Conservation (phyloP, 2,888 invertebrate species). For the Drosophila kambysellisi region DNA sequence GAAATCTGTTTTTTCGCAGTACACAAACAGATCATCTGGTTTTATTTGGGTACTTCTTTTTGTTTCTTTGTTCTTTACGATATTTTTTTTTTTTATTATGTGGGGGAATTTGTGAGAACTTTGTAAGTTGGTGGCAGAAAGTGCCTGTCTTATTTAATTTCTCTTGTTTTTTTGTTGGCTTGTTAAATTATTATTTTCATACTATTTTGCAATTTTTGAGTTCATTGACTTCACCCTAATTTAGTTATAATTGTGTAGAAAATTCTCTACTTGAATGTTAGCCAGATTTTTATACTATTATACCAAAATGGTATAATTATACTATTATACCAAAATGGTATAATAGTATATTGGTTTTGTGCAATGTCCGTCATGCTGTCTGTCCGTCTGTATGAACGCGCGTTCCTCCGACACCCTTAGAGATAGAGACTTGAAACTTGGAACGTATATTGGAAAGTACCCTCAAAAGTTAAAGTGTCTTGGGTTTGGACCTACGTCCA, state of each 20-base stretch:
- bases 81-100: background rate
- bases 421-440: too few species aligned
- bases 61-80: constrained; percentile 5
- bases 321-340: too few species aligned
- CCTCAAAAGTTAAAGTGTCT: too few species aligned
- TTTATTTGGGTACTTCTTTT: constrained; percentile 18
- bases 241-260: constrained; percentile 5
- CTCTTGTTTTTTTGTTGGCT: background rate
- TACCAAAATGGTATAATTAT: too few species aligned
- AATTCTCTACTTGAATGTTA: background rate
- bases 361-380: too few species aligned
- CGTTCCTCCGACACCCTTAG: too few species aligned
- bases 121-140: background rate
- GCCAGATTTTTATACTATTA: background rate
- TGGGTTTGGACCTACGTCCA: too few species aligned
- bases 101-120: background rate
- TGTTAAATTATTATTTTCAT: background rate
- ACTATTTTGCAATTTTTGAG: constrained; percentile 18
- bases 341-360: too few species aligned
- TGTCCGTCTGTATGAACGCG: too few species aligned
- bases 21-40: constrained; percentile 2
- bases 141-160: background rate
- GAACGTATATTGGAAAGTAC: too few species aligned
- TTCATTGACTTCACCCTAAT: constrained; percentile 11
- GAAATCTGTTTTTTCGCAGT: constrained; percentile 30